A percentile compares a stretch with the other conserved stretches of the same genome.
phyloP scores from a whole-genome alignment of 2,888 invertebrate genomes.

The Phyto melanocephala region DNA sequence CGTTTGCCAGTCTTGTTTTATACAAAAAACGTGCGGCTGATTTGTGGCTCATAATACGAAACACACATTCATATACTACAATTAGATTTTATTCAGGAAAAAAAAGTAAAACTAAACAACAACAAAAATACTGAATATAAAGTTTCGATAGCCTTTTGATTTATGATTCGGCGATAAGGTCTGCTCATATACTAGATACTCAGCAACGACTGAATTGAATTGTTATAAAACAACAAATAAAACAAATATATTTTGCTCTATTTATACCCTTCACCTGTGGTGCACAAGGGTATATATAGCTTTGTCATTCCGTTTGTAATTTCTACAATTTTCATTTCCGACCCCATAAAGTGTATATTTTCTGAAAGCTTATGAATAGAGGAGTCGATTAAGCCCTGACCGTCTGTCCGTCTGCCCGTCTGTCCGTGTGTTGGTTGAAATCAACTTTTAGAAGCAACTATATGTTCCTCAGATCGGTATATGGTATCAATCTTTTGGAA shows the following conservation, averaged over 20 bases:
- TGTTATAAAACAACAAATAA: neutral
- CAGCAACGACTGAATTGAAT: neutral
- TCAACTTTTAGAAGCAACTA: too few species aligned
- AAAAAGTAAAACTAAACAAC: constrained; percentile 9
- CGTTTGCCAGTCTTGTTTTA: neutral
- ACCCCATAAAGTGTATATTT: too few species aligned
- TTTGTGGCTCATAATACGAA: constrained; percentile 20
- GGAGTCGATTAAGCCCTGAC: too few species aligned
- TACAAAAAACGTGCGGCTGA: constrained; percentile 40
- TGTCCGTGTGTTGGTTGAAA: too few species aligned
- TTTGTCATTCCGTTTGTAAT: too few species aligned
- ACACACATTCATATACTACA: constrained; percentile 11
- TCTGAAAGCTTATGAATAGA: too few species aligned
- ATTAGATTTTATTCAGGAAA: constrained; percentile 47
- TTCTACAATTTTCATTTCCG: too few species aligned
- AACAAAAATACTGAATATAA: constrained; percentile 68
- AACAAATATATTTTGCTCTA: constrained; percentile 16
- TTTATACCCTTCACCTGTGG: too few species aligned
- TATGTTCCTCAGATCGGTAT: too few species aligned
- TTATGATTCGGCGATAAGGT: constrained; percentile 73
- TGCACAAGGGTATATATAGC: too few species aligned
- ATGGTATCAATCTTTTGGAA: too few species aligned
- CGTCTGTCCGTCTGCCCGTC: too few species aligned
- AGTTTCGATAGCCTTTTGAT: constrained; percentile 76
- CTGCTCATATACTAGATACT: constrained; percentile 32